Evolutionary conservation across 2,113 vertebrate species (phyloP), one percentile per base, ranked within the genome.

Genomic region (Charadrius vociferus): DNA sequence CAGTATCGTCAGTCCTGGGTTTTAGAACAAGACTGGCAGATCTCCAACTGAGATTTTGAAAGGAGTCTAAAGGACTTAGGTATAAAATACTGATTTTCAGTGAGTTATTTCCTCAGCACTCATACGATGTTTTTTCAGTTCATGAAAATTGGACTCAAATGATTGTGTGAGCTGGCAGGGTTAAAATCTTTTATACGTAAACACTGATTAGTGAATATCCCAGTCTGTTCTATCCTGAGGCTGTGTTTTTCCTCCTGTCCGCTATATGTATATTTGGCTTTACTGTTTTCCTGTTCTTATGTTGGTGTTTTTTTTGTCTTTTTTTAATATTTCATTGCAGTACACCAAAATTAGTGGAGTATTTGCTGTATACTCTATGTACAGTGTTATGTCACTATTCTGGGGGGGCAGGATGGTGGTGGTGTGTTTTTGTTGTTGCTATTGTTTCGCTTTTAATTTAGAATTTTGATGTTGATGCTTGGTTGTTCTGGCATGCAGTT

Each of bases 101-200:
- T 65, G 39, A 41, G 22, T 70, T 79, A 26, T 16, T 49, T 16
- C 5, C 9, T 11, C 3, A 45, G 39, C n/a, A 45, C 22, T 73
- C 27, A 9, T 39, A 19, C 2, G 11, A 5, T 27, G 6, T 0
- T 11, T 36, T 85, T 52, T 71, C 2, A 8, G 6, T 67, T 45
- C 9, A 2, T 24, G 34, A 49, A 81, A 67, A 34, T n/a, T 36
- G 17, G 14, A 19, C 22, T 77, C 5, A 7, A 50, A 37, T 23
- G 45, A 6, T 88, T 18, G 12, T 30, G 26, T 6, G 47, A 84
- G 29, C 63, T 62, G n/a, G 22, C 41, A 79, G 37, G 17, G 47
- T 78, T 89, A 79, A 74, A 65, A 55, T 63, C 34, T 21, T 81
- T 15, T 84, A 9, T 36, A 41, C 12, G 7, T 34, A 16, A 71